Evolutionary conservation across 2,888 invertebrate species (phyloP), one percentile per base, ranked within the genome.

Genomic region (Sceliomorpha sp.): DNA sequence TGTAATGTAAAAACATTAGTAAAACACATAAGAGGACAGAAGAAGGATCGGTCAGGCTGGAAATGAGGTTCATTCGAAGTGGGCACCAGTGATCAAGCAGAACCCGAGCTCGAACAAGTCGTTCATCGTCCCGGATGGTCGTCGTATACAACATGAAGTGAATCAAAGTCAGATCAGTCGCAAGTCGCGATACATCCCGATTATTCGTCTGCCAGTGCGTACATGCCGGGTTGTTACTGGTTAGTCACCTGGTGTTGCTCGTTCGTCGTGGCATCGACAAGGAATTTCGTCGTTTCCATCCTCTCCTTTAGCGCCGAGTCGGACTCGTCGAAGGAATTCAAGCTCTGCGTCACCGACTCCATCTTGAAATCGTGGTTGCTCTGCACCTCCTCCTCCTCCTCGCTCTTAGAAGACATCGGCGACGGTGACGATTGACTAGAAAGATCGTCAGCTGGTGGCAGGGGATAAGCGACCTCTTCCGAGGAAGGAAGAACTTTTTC

Each of bases 211-310:
- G 37, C 14, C 14, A 14, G 37, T 37, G 37, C 14, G 76, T 80
- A 79, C 86, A 85, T 86, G 86, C 85, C 85, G 81, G 82, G 81
- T n/a, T n/a, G 81, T 77, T 77, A 76, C 81, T 75, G 74, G 75
- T 81, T 84, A 84, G 81, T 85, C 84, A 85, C 84, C 84, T 85
- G 85, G 74, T 82, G 79, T 72, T 78, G 73, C 58, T 82, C 80
- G 53, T 70, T 59, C 67, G 63, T 67, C 74, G 71, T 67, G 74
- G 68, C 68, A 70, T 75, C 66, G 72, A 68, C 73, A 73, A 77
- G 50, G 73, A 72, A 73, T 76, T 74, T 76, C 62, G 78, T 76
- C 71, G n/a, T n/a, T n/a, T n/a, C n/a, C n/a, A 84, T 76, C 70
- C 81, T 80, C 72, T 83, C 82, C 82, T 79, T 82, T 74, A 79